A percentile compares a stretch with the other conserved stretches of the same genome.
phyloP scores from a whole-genome alignment of 2,113 vertebrate species.

The Tiliqua scincoides region DNA sequence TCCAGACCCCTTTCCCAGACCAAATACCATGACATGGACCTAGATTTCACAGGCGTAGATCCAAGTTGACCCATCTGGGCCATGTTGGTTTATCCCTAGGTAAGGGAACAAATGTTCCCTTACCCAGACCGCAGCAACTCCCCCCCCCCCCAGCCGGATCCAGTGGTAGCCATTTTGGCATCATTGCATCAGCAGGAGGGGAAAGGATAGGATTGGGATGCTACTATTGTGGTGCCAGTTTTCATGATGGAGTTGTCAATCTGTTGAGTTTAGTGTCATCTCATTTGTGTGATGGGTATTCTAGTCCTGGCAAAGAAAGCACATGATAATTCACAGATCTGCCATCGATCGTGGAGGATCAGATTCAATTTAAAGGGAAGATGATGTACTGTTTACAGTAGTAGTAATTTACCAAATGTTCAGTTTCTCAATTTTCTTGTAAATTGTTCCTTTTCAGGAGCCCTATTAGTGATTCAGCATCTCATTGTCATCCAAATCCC shows the following conservation, averaged over 20 bases:
- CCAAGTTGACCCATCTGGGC: too few species aligned
- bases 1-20: too few species aligned
- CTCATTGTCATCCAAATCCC: conserved; percentile 55
- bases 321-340: background rate
- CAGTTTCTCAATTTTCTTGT: conserved; percentile 56
- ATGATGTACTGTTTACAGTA: conserved; percentile 42
- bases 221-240: background rate
- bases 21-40: too few species aligned
- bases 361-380: conserved; percentile 40
- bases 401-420: conserved; percentile 63
- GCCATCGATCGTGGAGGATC: conserved; percentile 12
- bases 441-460: conserved; percentile 55
- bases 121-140: too few species aligned
- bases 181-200: too few species aligned
- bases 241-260: background rate
- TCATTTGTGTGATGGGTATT: background rate
- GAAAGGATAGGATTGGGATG: too few species aligned
- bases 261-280: background rate
- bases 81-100: too few species aligned
- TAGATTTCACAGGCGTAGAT: too few species aligned
- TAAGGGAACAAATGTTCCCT: too few species aligned
- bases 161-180: too few species aligned
- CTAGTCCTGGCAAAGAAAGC: background rate
- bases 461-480: conserved; percentile 42
- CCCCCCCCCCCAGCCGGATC: too few species aligned